Evolutionary conservation across 2,797 vertebrate genomes (phyloP), one percentile per base, ranked within the genome.

Genomic region (Rhabdophis nuchalis): DNA sequence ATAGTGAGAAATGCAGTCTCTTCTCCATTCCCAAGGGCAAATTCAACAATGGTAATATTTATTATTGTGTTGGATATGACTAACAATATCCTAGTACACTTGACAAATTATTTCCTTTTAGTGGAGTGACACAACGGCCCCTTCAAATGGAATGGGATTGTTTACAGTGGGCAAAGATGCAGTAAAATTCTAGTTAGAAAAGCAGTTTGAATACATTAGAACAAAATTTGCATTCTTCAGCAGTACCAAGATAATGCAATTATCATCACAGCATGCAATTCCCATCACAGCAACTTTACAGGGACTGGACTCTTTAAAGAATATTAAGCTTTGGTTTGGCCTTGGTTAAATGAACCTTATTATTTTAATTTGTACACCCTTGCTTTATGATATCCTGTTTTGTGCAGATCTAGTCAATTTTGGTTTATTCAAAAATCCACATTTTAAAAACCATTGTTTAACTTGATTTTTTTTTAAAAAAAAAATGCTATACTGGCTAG

Each of bases 11-110:
- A 9, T 54, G 27, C 27, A 58, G 50, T 58, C 29, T 72, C 29
- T 53, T 88, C n/a, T 50, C 61, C 50, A 91, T 54, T 89, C 68
- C 36, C 87, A 90, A 72, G 50, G 11, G 91, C 58, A 88, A 91
- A 64, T 23, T 86, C 86, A 86, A 91, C 91, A 87, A 87, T 77
- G 82, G n/a, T 89, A 92, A 57, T 77, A 93, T 90, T 36, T 53
- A 90, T 58, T 52, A 92, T 86, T 0, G 91, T 0, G 0, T 20
- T 88, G 61, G 87, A 41, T 58, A 91, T 46, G 85, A n/a, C 89
- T 56, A 41, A n/a, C 7, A 46, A 53, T 61, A 32, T 0, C 57
- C 89, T 61, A 61, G 50, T 86, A 32, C 41, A 91, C 25, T 50
- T 46, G 16, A 8, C 0, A 16, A 94, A 41, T 52, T 90, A 25